Conservation (phyloP, 2,888 invertebrate species). For the Polydesmus complanatus region DNA sequence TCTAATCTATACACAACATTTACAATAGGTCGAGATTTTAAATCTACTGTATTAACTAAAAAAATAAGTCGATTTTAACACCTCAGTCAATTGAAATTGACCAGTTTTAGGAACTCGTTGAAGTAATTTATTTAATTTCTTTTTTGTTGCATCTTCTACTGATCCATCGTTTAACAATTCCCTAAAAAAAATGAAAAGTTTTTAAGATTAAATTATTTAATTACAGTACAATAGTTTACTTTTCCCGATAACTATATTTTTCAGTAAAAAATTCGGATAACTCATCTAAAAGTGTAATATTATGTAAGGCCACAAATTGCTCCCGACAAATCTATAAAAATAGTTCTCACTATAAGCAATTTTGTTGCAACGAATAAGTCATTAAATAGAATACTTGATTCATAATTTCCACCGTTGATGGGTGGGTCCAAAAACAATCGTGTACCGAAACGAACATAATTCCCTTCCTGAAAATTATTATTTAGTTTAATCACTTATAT, state of each 20-base stretch:
- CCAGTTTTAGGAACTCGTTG: slow-evolving; percentile 46
- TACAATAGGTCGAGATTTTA: background rate
- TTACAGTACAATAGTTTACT: slow-evolving; percentile 39
- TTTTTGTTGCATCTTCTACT: slow-evolving; percentile 42
- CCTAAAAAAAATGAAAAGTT: slow-evolving; percentile 32
- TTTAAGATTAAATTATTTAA: background rate
- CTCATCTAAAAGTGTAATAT: slow-evolving; percentile 76
- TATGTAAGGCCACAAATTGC: slow-evolving; percentile 92
- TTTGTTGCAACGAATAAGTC: no score
- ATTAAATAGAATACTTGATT: slow-evolving; percentile 49
- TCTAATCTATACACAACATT: background rate
- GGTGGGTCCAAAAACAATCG: slow-evolving; percentile 99
- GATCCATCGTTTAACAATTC: slow-evolving; percentile 39
- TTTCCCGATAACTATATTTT: slow-evolving; percentile 48
- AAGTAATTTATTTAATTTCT: slow-evolving; percentile 47
- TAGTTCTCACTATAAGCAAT: slow-evolving; percentile 15
- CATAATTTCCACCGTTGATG: slow-evolving; percentile 70
- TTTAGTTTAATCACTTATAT: background rate
- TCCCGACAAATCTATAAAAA: slow-evolving; percentile 72
- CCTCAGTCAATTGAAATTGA: slow-evolving; percentile 54
- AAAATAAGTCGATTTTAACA: slow-evolving; percentile 67
- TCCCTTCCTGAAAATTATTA: slow-evolving; percentile 42
- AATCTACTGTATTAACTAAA: slow-evolving; percentile 48
- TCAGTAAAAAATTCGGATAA: slow-evolving; percentile 57
- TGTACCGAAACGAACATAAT: slow-evolving; percentile 93